Percentiles rank a stretch among this genome's conserved stretches.
Conservation (phyloP, 2,888 invertebrate genomes). For the Lithosia quadra region DNA sequence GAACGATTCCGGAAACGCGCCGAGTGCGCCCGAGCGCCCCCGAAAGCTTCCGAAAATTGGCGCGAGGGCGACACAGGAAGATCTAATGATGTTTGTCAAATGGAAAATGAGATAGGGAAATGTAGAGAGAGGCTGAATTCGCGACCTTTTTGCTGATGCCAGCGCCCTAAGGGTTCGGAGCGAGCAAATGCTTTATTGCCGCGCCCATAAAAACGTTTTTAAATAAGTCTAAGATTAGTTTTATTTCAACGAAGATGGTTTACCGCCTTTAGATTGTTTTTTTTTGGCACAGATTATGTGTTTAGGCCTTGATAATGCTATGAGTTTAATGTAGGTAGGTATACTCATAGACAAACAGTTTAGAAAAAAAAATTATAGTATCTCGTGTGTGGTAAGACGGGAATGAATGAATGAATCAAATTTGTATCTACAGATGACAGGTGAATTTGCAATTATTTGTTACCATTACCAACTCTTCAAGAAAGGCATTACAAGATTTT, state of each 20-base stretch:
- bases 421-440: not conserved
- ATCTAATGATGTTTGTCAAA: slow-evolving; percentile 87
- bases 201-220: slow-evolving; percentile 46
- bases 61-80: slow-evolving; percentile 78
- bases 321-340: too few species aligned
- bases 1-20: slow-evolving; percentile 63
- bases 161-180: slow-evolving; percentile 51
- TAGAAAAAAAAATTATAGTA: not conserved
- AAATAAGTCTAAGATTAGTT: slow-evolving; percentile 51
- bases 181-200: slow-evolving; percentile 49
- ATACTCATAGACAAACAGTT: not conserved
- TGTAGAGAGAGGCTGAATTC: slow-evolving; percentile 77
- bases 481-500: too few species aligned
- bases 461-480: too few species aligned
- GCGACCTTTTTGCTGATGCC: slow-evolving; percentile 78
- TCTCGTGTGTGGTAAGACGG: not conserved
- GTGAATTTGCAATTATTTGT: not conserved
- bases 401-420: not conserved
- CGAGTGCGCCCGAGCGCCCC: slow-evolving; percentile 69
- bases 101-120: slow-evolving; percentile 87
- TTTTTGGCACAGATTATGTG: slow-evolving; percentile 6
- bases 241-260: slow-evolving; percentile 24
- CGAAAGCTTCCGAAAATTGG: slow-evolving; percentile 74
- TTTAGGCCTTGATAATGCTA: not conserved
- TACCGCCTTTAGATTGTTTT: slow-evolving; percentile 1